These are phyloP conservation scores for Eupristina koningsbergeri DNA, from an alignment of 1,140 invertebrate genomes.

Conservation along the genomic window DNA sequence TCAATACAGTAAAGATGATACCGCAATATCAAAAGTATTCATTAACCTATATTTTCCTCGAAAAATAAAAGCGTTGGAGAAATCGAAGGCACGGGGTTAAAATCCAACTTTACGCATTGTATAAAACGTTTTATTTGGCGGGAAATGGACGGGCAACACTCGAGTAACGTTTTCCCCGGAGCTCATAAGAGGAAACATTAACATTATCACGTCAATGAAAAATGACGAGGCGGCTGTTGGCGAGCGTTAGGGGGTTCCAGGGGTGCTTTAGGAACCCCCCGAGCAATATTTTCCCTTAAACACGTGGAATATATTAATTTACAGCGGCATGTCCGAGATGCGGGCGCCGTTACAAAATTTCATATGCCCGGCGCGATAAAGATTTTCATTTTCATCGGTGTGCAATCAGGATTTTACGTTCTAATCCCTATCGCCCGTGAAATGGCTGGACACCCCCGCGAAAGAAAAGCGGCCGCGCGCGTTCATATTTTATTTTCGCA, in stretches of 20 bases:
- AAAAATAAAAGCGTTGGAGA: too few species aligned
- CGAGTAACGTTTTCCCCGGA: background rate
- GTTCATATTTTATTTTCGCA: conserved; percentile 39
- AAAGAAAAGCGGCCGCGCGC: conserved; percentile 4
- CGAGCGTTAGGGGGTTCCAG: too few species aligned
- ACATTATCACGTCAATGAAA: conserved; percentile 5
- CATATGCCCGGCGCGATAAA: conserved; percentile 17
- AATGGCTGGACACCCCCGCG: background rate
- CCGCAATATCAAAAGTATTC: too few species aligned
- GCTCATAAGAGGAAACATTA: background rate
- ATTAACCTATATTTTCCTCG: too few species aligned
- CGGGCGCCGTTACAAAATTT: background rate
- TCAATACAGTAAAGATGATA: too few species aligned
- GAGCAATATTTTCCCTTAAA: background rate
- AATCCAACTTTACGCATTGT: too few species aligned
- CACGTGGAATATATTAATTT: conserved; percentile 9
- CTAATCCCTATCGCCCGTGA: conserved; percentile 42
- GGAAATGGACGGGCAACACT: background rate
- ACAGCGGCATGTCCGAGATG: background rate
- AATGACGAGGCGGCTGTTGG: background rate
- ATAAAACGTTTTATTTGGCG: background rate
- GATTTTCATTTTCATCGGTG: conserved; percentile 39
- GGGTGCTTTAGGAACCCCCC: too few species aligned
- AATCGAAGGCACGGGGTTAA: too few species aligned
- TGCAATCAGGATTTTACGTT: conserved; percentile 40